Conservation (phyloP, 2,888 invertebrate species). For the Drosophila ezoana region DNA sequence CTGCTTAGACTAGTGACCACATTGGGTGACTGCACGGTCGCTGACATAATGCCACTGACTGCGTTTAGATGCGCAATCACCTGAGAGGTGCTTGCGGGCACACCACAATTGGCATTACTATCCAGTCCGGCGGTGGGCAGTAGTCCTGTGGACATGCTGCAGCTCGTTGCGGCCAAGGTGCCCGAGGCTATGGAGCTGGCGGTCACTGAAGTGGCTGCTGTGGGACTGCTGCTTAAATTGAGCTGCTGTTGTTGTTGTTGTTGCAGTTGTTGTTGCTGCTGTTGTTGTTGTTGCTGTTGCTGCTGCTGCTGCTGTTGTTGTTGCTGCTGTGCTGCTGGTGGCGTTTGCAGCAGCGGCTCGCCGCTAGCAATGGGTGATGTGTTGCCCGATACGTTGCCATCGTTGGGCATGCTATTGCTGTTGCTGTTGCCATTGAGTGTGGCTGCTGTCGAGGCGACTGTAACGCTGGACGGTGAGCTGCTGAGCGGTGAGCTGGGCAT, state of each 20-base stretch:
- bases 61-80: conserved; percentile 83
- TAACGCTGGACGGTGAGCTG: conserved; percentile 74
- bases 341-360: conserved; percentile 71
- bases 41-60: conserved; percentile 81
- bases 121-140: conserved; percentile 72
- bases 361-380: conserved; percentile 75
- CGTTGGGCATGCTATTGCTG: conserved; percentile 55
- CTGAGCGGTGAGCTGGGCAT: conserved; percentile 73
- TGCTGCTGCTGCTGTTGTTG: conserved; percentile 28
- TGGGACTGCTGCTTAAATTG: conserved; percentile 73
- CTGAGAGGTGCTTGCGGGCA: conserved; percentile 81
- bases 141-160: conserved; percentile 68
- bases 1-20: conserved; percentile 84
- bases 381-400: conserved; percentile 69
- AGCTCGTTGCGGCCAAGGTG: conserved; percentile 78
- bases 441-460: conserved; percentile 56
- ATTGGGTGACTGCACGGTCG: conserved; percentile 85
- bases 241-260: conserved; percentile 28
- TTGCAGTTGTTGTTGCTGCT: conserved; percentile 10
- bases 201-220: conserved; percentile 73
- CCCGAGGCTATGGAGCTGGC: conserved; percentile 77
- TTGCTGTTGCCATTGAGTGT: conserved; percentile 61
- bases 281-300: conserved; percentile 11
- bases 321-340: conserved; percentile 49
- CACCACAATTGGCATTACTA: conserved; percentile 66